Base-by-base conservation (phyloP, 2,113 vertebrate genomes). In the Sclerurus mexicanus region DNA sequence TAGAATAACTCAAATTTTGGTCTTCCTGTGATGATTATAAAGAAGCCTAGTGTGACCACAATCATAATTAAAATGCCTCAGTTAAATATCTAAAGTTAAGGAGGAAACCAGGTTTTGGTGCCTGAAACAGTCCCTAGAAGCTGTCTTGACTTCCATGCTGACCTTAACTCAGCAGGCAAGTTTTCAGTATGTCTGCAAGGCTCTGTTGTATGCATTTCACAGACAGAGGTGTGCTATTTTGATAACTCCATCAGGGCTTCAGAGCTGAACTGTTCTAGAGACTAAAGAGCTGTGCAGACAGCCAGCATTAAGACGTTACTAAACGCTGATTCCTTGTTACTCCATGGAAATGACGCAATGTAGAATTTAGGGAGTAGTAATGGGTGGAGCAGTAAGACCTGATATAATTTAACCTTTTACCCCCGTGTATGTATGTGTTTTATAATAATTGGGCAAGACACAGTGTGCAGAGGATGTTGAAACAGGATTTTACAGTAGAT, bases 401-500 rank as follows among this genome's bases (percentile, higher is more conserved):
- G 52, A 64, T 87, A 37, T 16, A 40, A 37, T 91, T 91, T 91
- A 87, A 68, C 78, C 71, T 95, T 93, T 93, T 79, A 72, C 35
- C 33, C 39, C 8, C 9, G 69, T 73, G 10, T 69, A 68, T n/a
- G 22, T 30, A 44, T 30, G 44, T 59, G 47, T 66, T 85, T 95
- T 90, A 37, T 72, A 82, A 68, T 40, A 79, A 76, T 22, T 62
- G 46, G n/a, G 66, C 33, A 94, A 42, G 58, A 53, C 37, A 64
- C 64, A 49, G 46, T 76, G 73, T 20, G 63, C 24, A 83, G 83
- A 94, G 40, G 22, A 35, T 62, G 63, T 37, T 62, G 66, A 96
- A 95, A 85, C 31, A 82, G 21, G 44, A 49, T 71, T 95, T 95
- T 79, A 55, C 49, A 87, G 87, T 87, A 94, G 69, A 64, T 96